Evolutionary conservation across 2,113 vertebrate genomes (phyloP).

Genomic region (Gulo gulo): DNA sequence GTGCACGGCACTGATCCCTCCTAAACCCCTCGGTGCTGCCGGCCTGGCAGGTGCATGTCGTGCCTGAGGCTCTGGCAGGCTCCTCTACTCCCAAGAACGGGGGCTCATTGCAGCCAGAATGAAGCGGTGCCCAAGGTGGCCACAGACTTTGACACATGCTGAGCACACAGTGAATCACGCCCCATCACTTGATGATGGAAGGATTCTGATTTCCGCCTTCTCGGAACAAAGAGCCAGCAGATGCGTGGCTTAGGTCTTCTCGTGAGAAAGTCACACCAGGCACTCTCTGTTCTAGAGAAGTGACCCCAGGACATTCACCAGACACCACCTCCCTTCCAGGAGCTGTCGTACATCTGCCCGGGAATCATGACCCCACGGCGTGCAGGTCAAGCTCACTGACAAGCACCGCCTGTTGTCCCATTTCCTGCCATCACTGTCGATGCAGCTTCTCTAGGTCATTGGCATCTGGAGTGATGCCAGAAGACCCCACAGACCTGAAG

Average conservation of each 20-base stretch:
- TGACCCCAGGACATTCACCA: not conserved
- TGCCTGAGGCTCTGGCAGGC: not conserved
- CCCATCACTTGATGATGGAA: fast-evolving
- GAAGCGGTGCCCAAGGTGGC: not conserved
- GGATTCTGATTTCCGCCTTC: not conserved
- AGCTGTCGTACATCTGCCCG: fast-evolving
- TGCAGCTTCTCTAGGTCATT: not conserved
- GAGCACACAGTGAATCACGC: fast-evolving
- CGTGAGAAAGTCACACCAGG: fast-evolving
- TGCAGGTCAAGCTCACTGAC: not conserved
- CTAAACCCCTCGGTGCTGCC: not conserved
- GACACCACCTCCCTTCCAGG: not conserved
- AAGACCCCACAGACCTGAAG: not conserved
- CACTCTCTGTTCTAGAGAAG: not conserved
- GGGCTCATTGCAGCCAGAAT: not conserved
- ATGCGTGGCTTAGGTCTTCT: not conserved
- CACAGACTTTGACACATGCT: not conserved
- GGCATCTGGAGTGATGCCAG: fast-evolving
- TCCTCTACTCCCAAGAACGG: not conserved
- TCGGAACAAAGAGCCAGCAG: not conserved
- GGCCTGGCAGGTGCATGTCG: not conserved
- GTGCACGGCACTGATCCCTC: not conserved
- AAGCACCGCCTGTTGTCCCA: fast-evolving
- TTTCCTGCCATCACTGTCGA: not conserved
- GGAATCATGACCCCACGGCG: not conserved